phyloP scores from a whole-genome alignment of 2,113 vertebrate genomes.

The Amazona vittata region DNA sequence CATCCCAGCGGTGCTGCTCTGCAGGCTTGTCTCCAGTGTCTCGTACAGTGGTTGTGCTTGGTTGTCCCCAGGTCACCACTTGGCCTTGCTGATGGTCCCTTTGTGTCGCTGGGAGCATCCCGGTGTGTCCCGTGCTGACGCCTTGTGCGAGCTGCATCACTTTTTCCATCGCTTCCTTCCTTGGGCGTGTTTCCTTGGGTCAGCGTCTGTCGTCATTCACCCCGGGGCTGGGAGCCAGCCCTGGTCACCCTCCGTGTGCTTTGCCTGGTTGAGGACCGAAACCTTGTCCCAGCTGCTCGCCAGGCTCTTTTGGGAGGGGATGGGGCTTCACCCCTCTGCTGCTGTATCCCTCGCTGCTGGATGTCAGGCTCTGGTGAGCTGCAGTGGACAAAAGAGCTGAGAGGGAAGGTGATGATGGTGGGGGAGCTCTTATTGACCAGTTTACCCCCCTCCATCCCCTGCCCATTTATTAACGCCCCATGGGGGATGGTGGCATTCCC shows the following conservation, averaged over 20 bases:
- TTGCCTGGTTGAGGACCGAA: neutral
- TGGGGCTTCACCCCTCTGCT: neutral
- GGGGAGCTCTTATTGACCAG: neutral
- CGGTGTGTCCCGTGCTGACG: accelerated
- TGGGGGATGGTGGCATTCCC: accelerated
- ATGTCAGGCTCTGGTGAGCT: neutral
- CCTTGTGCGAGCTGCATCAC: neutral
- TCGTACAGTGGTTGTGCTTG: accelerated
- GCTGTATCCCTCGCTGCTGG: neutral
- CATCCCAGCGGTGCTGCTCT: neutral
- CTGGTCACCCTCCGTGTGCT: neutral
- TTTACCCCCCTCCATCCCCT: neutral
- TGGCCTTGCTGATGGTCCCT: neutral
- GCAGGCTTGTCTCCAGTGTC: neutral
- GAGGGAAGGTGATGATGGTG: neutral
- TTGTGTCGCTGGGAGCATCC: neutral
- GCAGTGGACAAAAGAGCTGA: neutral
- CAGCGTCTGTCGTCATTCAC: neutral
- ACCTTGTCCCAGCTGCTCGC: neutral
- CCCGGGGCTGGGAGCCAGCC: neutral
- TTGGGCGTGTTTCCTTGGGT: neutral
- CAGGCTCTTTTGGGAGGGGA: neutral
- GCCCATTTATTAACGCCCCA: accelerated
- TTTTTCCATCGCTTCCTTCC: neutral
- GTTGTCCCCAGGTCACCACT: neutral